Base-by-base conservation (phyloP, 2,888 invertebrate genomes). In the Sisyra nigra region DNA sequence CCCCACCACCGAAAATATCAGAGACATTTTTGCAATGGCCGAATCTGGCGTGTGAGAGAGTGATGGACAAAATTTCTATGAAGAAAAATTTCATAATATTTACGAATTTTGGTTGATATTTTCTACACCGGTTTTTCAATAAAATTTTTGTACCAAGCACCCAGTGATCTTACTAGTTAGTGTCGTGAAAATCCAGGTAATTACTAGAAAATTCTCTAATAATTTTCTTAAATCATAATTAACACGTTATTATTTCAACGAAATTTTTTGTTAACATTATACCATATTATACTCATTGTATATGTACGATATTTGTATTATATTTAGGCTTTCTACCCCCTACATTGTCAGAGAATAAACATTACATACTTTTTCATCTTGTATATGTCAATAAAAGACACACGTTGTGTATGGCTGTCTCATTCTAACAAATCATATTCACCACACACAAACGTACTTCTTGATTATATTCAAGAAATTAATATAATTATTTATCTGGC, bases 401-500 rank as follows among this genome's bases (percentile, higher is more conserved):
- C 53, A 49, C 48, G 58, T 60, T 60, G 52, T 51, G 51, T 57
- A 53, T 60, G 50, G 51, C 49, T 52, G 51, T 57, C 48, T 49
- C 51, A 18, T 9, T 40, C 29, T 29, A 40, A 40, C 31, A 7
- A 15, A 31, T 30, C n/a, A 40, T 49, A 53, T 56, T 19, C 19
- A 10, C 13, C 17, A 11, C 9, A 8, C 6, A 15, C 33, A 30
- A 24, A 48, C 47, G 40, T 48, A 17, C 13, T 35, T 44, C 45
- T 14, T n/a, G n/a, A 39, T 33, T 43, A 24, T 5, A 31, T 17
- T 38, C 11, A 15, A 47, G 44, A 31, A 44, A 45, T 40, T 37
- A 44, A 61, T 61, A 62, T 62, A 63, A 62, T 62, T 62, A 62
- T 62, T 63, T 63, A 63, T 62, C 61, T 58, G 19, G 35, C 17